Percentiles rank a stretch among this genome's conserved stretches.
These are phyloP conservation scores for Ciconia nigra DNA, from an alignment of 2,797 vertebrate species.

Conservation along the genomic window DNA sequence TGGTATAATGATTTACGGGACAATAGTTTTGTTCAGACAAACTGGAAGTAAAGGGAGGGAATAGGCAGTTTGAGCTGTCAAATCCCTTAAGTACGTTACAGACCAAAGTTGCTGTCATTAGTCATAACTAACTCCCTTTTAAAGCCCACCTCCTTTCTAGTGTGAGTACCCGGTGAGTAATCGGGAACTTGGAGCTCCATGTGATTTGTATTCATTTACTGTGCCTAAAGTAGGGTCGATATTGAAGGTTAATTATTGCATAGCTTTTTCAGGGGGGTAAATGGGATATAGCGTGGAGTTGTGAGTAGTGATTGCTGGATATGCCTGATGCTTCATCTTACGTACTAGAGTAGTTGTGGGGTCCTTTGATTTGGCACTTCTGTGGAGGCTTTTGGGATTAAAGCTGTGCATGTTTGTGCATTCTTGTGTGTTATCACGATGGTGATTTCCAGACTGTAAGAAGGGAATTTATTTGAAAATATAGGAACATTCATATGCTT, in stretches of 20 bases:
- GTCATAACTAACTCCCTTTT: not conserved
- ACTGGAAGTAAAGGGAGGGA: not conserved
- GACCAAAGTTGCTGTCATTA: not conserved
- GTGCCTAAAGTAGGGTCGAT: not conserved
- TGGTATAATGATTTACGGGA: not conserved
- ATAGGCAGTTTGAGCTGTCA: not conserved
- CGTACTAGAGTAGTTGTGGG: not conserved
- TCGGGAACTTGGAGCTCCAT: fast-evolving
- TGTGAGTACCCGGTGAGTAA: not conserved
- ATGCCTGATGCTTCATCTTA: not conserved
- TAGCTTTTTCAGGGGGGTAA: not conserved
- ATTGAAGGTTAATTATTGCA: not conserved
- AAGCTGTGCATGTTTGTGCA: not conserved
- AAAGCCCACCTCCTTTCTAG: not conserved
- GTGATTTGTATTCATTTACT: not conserved
- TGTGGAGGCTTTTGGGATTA: not conserved
- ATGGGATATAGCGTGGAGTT: not conserved
- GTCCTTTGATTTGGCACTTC: not conserved
- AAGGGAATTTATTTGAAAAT: not conserved
- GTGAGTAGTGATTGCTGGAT: not conserved
- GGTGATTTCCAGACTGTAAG: not conserved
- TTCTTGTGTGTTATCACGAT: not conserved
- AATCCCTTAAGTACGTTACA: not conserved
- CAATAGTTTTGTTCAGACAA: not conserved
- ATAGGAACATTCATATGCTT: fast-evolving